phyloP scores from a whole-genome alignment of 1,140 invertebrate species.

The Chrysoperla carnea region DNA sequence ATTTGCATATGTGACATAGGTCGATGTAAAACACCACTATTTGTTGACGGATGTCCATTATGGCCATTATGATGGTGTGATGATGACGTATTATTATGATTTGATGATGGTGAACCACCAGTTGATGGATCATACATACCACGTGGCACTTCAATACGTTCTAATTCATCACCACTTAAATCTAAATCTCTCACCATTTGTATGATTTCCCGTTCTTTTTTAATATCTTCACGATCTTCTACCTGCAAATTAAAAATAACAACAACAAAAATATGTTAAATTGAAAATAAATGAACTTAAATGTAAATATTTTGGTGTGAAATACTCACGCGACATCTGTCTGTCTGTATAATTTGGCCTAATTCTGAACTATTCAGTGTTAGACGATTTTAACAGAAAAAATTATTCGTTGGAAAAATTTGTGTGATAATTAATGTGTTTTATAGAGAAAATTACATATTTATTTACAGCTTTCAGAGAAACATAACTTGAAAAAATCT shows the following conservation, averaged over 20 bases:
- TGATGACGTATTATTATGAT: slow-evolving; percentile 6
- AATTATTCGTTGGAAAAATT: too few relatives aligned
- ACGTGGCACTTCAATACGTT: slow-evolving; percentile 39
- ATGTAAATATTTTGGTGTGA: too few relatives aligned
- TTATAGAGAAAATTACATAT: too few relatives aligned
- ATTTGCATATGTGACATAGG: not conserved
- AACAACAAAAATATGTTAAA: not conserved
- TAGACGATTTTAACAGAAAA: too few relatives aligned
- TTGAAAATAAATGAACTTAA: not conserved
- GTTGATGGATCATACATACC: slow-evolving; percentile 31
- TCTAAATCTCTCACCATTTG: slow-evolving; percentile 78
- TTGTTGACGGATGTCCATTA: slow-evolving; percentile 12
- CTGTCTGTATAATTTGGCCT: too few relatives aligned
- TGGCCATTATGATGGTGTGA: slow-evolving; percentile 5
- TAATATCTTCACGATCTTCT: slow-evolving; percentile 50
- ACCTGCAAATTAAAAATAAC: slow-evolving; percentile 25
- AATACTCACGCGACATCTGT: too few relatives aligned
- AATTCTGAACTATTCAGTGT: too few relatives aligned
- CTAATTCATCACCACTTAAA: slow-evolving; percentile 57
- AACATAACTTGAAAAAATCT: too few relatives aligned
- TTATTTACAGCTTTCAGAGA: too few relatives aligned
- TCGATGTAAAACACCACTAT: slow-evolving; percentile 12
- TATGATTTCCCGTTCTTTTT: slow-evolving; percentile 80
- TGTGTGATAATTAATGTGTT: too few relatives aligned
- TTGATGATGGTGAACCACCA: slow-evolving; percentile 13